phyloP scores from a whole-genome alignment of 2,888 invertebrate species.

The Melolontha melolontha region DNA sequence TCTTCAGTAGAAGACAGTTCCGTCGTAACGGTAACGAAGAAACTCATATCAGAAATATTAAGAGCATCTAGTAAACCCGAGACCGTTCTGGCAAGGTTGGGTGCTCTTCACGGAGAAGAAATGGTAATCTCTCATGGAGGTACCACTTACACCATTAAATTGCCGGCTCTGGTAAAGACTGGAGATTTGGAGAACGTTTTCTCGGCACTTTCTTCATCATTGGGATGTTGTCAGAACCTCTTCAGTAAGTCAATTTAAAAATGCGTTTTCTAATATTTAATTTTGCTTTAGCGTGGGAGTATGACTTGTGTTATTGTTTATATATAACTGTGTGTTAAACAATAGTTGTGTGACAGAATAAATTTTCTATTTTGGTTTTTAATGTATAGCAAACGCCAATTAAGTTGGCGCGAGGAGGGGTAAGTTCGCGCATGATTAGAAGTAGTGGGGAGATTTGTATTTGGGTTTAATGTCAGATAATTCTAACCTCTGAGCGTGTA shows the following conservation, averaged over 20 bases:
- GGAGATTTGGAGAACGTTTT: constrained; percentile 68
- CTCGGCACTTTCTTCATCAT: constrained; percentile 66
- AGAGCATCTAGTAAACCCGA: constrained; percentile 61
- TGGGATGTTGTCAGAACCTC: constrained; percentile 71
- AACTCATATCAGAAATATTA: constrained; percentile 59
- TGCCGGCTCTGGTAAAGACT: constrained; percentile 65
- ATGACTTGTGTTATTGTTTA: no score
- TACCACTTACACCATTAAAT: constrained; percentile 70
- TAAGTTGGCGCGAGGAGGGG: no score
- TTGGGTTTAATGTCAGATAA: no score
- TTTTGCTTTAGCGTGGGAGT: constrained; percentile 6
- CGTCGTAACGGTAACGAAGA: constrained; percentile 62
- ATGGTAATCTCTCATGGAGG: constrained; percentile 61
- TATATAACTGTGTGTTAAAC: no score
- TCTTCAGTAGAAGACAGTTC: constrained; percentile 67
- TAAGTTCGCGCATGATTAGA: no score
- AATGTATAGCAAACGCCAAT: no score
- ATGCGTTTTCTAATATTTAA: neutral
- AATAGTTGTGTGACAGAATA: no score
- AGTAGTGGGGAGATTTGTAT: no score
- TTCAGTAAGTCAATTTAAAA: constrained; percentile 65
- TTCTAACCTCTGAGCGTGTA: no score
- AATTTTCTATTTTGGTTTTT: no score
- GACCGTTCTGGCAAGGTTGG: constrained; percentile 59
- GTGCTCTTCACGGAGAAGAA: constrained; percentile 60